Percentiles rank a stretch among this genome's conserved stretches.
Evolutionary conservation across 2,888 invertebrate species (phyloP).

Genomic region (Erebia aethiops): DNA sequence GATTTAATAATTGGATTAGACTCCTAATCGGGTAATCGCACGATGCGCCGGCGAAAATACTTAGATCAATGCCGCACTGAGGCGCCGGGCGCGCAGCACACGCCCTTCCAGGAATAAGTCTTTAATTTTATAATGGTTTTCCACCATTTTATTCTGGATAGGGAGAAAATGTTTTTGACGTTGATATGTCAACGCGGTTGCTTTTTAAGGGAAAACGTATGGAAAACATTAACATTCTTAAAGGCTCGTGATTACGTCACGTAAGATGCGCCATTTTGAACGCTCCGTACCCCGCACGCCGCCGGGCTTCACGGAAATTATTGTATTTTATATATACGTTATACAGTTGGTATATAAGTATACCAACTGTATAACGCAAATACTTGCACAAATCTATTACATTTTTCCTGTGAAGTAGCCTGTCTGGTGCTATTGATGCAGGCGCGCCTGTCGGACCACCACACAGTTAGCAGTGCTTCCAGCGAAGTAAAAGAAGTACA

Average conservation of each 20-base stretch:
- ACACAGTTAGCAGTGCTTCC: no score
- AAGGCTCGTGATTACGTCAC: slow-evolving; percentile 7
- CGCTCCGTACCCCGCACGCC: slow-evolving; percentile 1
- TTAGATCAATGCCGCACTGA: not conserved
- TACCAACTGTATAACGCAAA: not conserved
- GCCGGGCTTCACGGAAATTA: not conserved
- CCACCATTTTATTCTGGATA: not conserved
- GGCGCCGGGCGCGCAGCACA: not conserved
- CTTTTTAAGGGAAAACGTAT: not conserved
- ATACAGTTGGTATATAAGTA: not conserved
- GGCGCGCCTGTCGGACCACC: no score
- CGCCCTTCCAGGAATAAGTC: not conserved
- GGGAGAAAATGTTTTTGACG: not conserved
- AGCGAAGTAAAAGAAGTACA: no score
- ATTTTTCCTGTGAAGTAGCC: no score
- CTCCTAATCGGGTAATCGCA: slow-evolving; percentile 33
- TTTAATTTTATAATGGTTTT: not conserved
- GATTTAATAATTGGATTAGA: slow-evolving; percentile 29
- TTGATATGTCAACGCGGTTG: not conserved
- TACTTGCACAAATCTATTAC: not conserved
- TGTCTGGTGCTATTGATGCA: no score
- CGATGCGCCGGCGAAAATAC: slow-evolving; percentile 9
- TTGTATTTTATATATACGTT: no score
- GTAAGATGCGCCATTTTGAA: slow-evolving; percentile 18
- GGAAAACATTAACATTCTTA: not conserved